phyloP scores from a whole-genome alignment of 2,797 vertebrate species.

The Helarctos malayanus region DNA sequence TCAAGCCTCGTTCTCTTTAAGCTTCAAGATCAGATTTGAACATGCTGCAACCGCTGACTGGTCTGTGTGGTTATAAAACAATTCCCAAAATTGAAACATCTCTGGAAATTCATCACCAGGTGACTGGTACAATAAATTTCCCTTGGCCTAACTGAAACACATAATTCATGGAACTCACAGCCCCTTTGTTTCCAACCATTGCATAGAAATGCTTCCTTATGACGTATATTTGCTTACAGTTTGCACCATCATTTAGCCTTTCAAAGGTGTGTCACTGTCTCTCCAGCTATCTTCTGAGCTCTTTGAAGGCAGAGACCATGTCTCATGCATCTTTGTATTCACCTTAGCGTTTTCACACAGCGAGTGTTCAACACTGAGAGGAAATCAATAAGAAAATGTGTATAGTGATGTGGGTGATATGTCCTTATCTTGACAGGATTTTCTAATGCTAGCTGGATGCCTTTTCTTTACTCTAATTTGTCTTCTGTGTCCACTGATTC shows the following conservation, averaged over 20 bases:
- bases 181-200: not conserved
- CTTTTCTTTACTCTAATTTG: constrained; percentile 11
- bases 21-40: constrained; percentile 40
- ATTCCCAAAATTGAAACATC: constrained; percentile 29
- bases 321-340: not conserved
- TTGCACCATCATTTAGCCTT: not conserved
- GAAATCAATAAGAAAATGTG: constrained; percentile 3
- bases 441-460: not conserved
- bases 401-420: not conserved
- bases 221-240: not conserved
- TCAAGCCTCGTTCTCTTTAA: not conserved
- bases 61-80: constrained; percentile 13
- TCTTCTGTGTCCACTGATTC: not conserved
- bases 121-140: not conserved
- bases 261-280: not conserved
- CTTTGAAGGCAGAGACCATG: not conserved
- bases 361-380: not conserved
- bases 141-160: not conserved
- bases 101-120: not conserved
- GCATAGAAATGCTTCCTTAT: not conserved
- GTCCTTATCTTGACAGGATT: not conserved
- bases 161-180: not conserved
- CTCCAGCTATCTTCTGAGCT: not conserved
- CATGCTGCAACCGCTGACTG: not conserved
- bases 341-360: not conserved